Percentiles rank a stretch among this genome's conserved stretches.
These are phyloP conservation scores for Formica aserva DNA, from an alignment of 2,888 invertebrate genomes.

Conservation along the genomic window DNA sequence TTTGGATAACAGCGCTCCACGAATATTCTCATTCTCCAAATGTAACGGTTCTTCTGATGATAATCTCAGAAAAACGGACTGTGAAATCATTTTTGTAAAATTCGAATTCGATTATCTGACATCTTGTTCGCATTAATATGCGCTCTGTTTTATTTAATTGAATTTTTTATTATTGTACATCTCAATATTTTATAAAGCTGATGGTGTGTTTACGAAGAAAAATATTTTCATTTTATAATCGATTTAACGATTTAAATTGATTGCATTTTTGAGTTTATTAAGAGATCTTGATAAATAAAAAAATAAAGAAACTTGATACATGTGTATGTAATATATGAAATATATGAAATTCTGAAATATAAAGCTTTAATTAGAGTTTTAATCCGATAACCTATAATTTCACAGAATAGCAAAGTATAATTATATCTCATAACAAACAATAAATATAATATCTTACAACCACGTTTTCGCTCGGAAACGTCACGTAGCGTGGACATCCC, in stretches of 20 bases:
- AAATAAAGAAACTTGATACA: background rate
- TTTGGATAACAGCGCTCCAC: conserved; percentile 72
- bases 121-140: background rate
- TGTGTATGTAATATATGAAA: background rate
- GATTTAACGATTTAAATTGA: background rate
- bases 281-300: background rate
- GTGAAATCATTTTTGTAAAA: conserved; percentile 34
- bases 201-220: background rate
- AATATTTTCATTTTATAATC: background rate
- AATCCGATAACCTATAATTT: background rate
- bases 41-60: conserved; percentile 51
- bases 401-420: background rate
- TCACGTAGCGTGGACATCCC: background rate
- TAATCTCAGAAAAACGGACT: conserved; percentile 41
- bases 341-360: background rate
- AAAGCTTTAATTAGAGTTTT: conserved; percentile 19
- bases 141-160: background rate
- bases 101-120: background rate
- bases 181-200: background rate
- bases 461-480: background rate
- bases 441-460: conserved; percentile 16
- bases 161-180: background rate
- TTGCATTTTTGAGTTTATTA: background rate
- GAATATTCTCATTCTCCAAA: conserved; percentile 66
- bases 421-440: background rate